Conservation (phyloP, 2,113 vertebrate species). For the Azemiops feae region DNA sequence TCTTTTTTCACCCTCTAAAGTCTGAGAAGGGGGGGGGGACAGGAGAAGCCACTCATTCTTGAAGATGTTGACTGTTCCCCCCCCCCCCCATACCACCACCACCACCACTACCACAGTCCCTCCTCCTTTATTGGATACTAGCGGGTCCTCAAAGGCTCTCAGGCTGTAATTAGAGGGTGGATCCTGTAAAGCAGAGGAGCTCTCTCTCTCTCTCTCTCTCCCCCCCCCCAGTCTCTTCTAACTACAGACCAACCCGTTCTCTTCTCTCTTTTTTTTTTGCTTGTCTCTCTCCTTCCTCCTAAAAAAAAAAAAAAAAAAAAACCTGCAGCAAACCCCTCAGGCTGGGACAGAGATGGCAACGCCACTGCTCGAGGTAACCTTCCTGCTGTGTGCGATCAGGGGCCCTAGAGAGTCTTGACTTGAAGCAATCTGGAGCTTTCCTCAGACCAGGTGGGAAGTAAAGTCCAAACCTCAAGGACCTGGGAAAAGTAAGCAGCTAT, state of each 20-base stretch:
- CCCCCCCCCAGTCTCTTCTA: constrained; percentile 71
- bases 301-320: neutral
- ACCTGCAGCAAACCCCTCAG: constrained; percentile 21
- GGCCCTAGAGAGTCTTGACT: constrained; percentile 10
- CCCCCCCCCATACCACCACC: neutral
- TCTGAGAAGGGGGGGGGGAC: neutral
- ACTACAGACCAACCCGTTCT: constrained; percentile 64
- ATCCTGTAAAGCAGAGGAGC: constrained; percentile 55
- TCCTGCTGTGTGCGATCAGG: neutral
- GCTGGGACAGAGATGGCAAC: constrained; percentile 76
- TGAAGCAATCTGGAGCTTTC: neutral
- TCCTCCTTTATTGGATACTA: constrained; percentile 67
- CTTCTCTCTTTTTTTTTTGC: neutral
- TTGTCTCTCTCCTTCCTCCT: constrained; percentile 18
- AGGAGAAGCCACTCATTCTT: neutral
- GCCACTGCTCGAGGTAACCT: constrained; percentile 78
- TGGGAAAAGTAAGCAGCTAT: constrained; percentile 23
- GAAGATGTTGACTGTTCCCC: constrained; percentile 7
- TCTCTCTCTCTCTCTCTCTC: constrained; percentile 60
- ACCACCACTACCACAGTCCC: constrained; percentile 1
- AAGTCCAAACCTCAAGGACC: constrained; percentile 14
- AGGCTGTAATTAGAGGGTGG: constrained; percentile 80
- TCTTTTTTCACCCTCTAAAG: constrained; percentile 22
- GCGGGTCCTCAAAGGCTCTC: constrained; percentile 73
- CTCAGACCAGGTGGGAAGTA: constrained; percentile 22